Base-by-base conservation (phyloP, 2,888 invertebrate genomes). In the Papilio elwesi region DNA sequence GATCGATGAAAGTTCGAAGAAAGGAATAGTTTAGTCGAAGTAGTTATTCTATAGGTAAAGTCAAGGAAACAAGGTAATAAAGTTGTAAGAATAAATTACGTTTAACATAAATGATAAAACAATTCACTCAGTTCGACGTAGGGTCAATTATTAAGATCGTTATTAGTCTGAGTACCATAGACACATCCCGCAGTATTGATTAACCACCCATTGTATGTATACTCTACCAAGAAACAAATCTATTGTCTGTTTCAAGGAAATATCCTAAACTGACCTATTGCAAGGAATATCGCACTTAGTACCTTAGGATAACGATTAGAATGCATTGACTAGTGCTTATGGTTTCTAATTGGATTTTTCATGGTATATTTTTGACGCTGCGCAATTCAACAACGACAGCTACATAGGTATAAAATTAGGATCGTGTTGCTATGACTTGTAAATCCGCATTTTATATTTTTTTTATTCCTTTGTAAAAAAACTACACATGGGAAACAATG, bases 181-280 rank as follows among this genome's bases (percentile, higher is more conserved):
- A 43, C 68, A 65, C 57, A 69, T 72, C 73, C 68, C 65, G 69
- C 59, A 51, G 55, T 65, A 53, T 48, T 49, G 57, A 13, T 73
- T 73, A 73, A 73, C 65, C 59, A 70, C 66, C 70, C 53, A 73
- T 73, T 73, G 69, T 73, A 38, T 59, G 66, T 70, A 65, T 65
- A 70, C 59, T 55, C 15, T 74, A 70, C 70, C 51, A 5, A 55
- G 67, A 74, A 74, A 36, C 38, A 57, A 70, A 70, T 68, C 74
- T 70, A 70, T 74, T 74, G 74, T 70, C 63, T 49, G 11, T 67
- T 74, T 70, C 67, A 68, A 68, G 55, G 67, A 71, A 76, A 74
- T 48, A 47, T 36, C 48, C 36, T n/a, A 48, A 73, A 70, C 47
- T 65, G 15, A 12, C 5, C 36, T 43, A 7, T 12, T 4, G 9